A percentile compares a stretch with the other conserved stretches of the same genome.
phyloP scores from a whole-genome alignment of 2,113 vertebrate species.

The Benitochromis conjunctus region DNA sequence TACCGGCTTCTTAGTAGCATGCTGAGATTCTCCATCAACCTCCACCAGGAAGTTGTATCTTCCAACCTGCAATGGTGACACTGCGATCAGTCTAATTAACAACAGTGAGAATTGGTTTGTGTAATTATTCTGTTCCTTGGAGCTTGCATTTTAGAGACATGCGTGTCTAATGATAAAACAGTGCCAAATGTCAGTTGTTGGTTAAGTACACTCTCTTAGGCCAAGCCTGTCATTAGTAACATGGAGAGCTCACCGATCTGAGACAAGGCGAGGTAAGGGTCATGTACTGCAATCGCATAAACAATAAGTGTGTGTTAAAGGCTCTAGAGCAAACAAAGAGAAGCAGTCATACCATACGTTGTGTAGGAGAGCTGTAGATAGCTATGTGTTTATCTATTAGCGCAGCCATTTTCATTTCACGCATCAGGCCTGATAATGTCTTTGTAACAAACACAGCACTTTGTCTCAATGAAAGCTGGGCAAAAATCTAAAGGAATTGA shows the following conservation, averaged over 20 bases:
- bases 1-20: constrained; percentile 23
- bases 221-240: constrained; percentile 59
- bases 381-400: constrained; percentile 46
- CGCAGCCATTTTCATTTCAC: constrained; percentile 37
- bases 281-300: constrained; percentile 56
- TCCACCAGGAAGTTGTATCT: constrained; percentile 35
- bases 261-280: constrained; percentile 33
- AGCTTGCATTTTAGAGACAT: constrained; percentile 66
- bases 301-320: constrained; percentile 64
- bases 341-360: constrained; percentile 45
- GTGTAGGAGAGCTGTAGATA: constrained; percentile 12
- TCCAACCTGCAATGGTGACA: constrained; percentile 42
- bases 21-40: constrained; percentile 61
- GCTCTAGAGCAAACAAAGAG: constrained; percentile 28
- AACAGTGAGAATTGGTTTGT: constrained; percentile 57
- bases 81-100: constrained; percentile 66
- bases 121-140: constrained; percentile 69
- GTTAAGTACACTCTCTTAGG: constrained; percentile 60
- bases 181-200: constrained; percentile 65
- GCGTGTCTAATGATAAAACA: constrained; percentile 70
- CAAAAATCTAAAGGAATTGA: constrained; percentile 10
- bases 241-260: constrained; percentile 53
- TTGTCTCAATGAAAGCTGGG: constrained; percentile 9
- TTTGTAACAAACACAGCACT: constrained; percentile 17
- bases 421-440: neutral